phyloP scores from a whole-genome alignment of 2,113 vertebrate genomes.

The Vicugna pacos region DNA sequence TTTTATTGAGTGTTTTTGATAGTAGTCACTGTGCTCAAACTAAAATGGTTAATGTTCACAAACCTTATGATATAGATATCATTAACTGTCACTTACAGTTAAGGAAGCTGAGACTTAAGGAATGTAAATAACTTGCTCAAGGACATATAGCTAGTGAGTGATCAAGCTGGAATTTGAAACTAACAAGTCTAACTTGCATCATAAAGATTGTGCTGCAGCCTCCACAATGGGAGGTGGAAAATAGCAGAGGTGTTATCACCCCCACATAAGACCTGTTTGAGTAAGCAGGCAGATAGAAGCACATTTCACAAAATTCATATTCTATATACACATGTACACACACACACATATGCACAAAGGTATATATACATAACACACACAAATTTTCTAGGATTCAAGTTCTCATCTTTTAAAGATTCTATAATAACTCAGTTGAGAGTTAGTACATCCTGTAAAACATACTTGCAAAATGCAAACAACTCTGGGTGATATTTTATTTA shows the following conservation, averaged over 20 bases:
- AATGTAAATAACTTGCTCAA: not conserved
- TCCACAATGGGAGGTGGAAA: not conserved
- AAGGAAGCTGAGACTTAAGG: not conserved
- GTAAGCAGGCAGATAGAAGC: not conserved
- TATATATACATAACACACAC: not conserved
- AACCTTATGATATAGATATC: not conserved
- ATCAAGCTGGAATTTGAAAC: not conserved
- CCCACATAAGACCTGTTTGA: not conserved
- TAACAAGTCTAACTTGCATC: not conserved
- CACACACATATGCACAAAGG: not conserved
- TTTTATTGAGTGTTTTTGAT: not conserved
- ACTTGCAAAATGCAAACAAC: not conserved
- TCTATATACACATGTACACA: not conserved
- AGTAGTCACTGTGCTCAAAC: not conserved
- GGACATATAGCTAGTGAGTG: not conserved
- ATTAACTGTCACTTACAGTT: not conserved
- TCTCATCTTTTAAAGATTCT: not conserved
- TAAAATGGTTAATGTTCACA: not conserved
- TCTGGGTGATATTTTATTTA: not conserved
- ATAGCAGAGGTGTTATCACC: not conserved
- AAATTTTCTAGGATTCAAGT: not conserved
- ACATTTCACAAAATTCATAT: not conserved
- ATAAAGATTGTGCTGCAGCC: not conserved
- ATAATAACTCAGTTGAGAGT: not conserved
- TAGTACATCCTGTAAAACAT: not conserved